A percentile compares a stretch with the other conserved stretches of the same genome.
Evolutionary conservation across 64 coral and sea anemone genomes (phyloP).

Genomic region (Stichodactyla mertensii): DNA sequence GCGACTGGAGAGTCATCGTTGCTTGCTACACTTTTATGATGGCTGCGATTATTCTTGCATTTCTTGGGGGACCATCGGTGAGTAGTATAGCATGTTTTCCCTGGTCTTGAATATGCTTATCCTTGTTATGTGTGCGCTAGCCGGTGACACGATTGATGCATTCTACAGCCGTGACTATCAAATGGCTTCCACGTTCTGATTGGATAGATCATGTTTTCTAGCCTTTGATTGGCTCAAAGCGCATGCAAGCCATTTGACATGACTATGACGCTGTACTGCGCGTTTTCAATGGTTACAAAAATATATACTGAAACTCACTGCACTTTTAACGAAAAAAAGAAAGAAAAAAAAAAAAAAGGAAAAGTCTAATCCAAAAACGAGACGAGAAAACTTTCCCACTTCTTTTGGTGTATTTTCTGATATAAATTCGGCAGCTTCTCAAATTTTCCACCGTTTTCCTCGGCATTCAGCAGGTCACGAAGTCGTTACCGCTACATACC

Average conservation of each 20-base stretch:
- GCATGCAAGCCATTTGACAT: background rate
- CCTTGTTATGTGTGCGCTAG: too few relatives aligned
- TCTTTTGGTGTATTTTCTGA: background rate
- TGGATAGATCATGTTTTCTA: background rate
- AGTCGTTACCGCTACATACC: conserved; percentile 8
- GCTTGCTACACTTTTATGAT: conserved; percentile 50
- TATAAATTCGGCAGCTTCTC: too few relatives aligned
- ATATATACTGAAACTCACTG: too few relatives aligned
- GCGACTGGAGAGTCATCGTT: conserved; percentile 33
- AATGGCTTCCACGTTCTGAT: background rate
- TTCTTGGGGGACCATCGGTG: conserved; percentile 59
- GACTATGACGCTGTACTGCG: background rate
- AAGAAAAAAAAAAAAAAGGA: too few relatives aligned
- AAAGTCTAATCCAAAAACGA: too few relatives aligned
- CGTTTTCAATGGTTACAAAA: too few relatives aligned
- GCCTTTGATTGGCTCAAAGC: background rate
- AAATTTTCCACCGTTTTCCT: background rate
- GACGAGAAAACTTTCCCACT: too few relatives aligned
- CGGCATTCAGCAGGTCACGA: conserved; percentile 35
- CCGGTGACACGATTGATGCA: too few relatives aligned
- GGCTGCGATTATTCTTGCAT: conserved; percentile 29
- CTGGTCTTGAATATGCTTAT: too few relatives aligned
- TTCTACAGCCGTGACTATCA: background rate
- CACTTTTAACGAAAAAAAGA: background rate
- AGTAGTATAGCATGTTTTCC: background rate